phyloP scores from a whole-genome alignment of 2,113 vertebrate species.

The Oxyura jamaicensis region DNA sequence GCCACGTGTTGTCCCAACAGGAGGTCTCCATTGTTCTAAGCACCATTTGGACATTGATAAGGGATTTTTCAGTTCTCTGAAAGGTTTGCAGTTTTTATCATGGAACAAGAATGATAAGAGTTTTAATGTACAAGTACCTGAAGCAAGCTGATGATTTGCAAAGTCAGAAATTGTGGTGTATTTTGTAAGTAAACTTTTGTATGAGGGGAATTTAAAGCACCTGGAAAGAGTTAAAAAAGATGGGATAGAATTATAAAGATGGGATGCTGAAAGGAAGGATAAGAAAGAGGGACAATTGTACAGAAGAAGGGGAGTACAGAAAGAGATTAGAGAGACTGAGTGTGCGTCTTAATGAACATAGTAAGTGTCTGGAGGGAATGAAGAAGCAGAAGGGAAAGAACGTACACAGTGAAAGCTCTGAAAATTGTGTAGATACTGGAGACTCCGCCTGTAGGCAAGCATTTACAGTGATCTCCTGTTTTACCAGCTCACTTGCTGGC shows the following conservation, averaged over 20 bases:
- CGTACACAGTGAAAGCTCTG: rapidly evolving
- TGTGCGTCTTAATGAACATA: rapidly evolving
- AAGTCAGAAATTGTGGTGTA: background rate
- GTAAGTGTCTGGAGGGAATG: background rate
- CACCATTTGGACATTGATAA: background rate
- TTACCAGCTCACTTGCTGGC: background rate
- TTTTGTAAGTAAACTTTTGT: background rate
- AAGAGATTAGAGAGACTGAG: background rate
- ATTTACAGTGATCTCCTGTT: background rate
- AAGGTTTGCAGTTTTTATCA: background rate
- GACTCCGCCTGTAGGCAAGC: background rate
- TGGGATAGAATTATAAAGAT: background rate
- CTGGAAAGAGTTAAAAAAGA: background rate
- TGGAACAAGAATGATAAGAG: background rate
- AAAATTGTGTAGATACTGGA: background rate
- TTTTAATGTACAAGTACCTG: background rate
- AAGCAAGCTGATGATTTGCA: background rate
- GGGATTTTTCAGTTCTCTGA: background rate
- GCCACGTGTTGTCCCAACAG: background rate
- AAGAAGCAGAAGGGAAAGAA: background rate
- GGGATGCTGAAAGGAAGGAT: background rate
- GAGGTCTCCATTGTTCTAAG: background rate
- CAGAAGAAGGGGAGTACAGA: background rate
- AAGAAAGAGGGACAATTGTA: background rate
- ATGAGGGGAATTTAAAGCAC: background rate